Evolutionary conservation across 2,113 vertebrate genomes (phyloP).

Genomic region (Salvator merianae): DNA sequence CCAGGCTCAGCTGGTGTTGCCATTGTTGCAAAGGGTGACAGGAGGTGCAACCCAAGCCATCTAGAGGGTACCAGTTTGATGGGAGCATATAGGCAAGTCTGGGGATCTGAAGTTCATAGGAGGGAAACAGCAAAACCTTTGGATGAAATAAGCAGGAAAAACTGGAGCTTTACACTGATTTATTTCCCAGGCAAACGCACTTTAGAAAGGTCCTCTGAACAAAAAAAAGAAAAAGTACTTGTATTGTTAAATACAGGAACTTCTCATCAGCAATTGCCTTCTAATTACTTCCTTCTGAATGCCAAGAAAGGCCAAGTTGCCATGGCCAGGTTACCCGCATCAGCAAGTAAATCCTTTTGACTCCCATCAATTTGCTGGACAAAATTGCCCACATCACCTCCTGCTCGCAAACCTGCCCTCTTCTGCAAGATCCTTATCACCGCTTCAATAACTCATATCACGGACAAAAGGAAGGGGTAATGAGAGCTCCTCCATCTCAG

Average conservation of each 20-base stretch:
- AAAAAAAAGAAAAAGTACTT: background rate
- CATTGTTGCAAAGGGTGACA: no score
- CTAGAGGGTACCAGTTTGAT: no score
- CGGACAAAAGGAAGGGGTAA: accelerated
- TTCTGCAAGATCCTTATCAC: slow-evolving; percentile 16
- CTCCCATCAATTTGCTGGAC: slow-evolving; percentile 23
- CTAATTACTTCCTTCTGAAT: slow-evolving; percentile 10
- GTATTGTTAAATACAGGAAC: background rate
- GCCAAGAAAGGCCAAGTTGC: background rate
- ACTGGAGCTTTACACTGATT: background rate
- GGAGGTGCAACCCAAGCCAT: no score
- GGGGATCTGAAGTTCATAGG: background rate
- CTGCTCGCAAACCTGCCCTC: background rate
- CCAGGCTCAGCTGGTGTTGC: no score
- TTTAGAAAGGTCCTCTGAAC: background rate
- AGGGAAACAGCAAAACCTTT: background rate
- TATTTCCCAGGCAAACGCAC: slow-evolving; percentile 16
- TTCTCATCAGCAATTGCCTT: slow-evolving; percentile 7
- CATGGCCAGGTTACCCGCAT: slow-evolving; percentile 25
- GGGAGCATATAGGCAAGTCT: no score
- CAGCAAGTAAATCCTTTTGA: slow-evolving; percentile 26
- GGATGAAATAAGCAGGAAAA: accelerated
- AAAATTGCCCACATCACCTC: slow-evolving; percentile 9
- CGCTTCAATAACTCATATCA: slow-evolving; percentile 8
- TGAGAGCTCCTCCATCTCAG: accelerated